These are phyloP conservation scores for Antigone vipio DNA, from an alignment of 2,113 vertebrate species.

Conservation along the genomic window DNA sequence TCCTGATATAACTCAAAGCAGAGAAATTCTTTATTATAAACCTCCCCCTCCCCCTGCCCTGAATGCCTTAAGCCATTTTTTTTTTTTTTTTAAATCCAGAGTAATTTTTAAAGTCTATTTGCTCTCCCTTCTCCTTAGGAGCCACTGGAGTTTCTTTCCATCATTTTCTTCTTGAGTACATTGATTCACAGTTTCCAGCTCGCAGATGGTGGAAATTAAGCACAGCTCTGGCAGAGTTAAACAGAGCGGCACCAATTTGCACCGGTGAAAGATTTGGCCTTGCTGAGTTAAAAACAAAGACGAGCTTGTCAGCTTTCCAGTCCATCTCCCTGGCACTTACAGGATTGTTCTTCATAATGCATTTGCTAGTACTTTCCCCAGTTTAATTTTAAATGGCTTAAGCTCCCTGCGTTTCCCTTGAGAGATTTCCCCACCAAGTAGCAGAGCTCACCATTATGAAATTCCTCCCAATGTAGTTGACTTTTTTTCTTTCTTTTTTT, in stretches of 20 bases:
- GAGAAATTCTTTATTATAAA: not conserved
- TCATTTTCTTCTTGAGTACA: not conserved
- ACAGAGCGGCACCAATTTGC: constrained; percentile 58
- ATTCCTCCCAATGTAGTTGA: not conserved
- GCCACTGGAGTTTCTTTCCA: not conserved
- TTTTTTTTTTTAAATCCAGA: not conserved
- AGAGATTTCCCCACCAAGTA: not conserved
- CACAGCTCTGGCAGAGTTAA: constrained; percentile 42
- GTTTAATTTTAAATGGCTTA: constrained; percentile 67
- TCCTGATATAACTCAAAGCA: not conserved
- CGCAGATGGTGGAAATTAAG: not conserved
- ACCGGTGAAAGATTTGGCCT: constrained; percentile 46
- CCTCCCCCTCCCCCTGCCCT: not conserved
- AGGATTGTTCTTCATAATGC: constrained; percentile 51
- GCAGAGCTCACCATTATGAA: constrained; percentile 17
- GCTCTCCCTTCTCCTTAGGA: not conserved
- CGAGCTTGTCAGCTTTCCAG: constrained; percentile 61
- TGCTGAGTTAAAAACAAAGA: constrained; percentile 53
- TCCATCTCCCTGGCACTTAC: constrained; percentile 47
- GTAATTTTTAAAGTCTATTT: not conserved
- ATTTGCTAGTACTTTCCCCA: constrained; percentile 40
- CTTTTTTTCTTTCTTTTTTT: too few species aligned
- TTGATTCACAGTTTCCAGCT: not conserved
- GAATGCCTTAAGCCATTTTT: not conserved
- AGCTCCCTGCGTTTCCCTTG: constrained; percentile 14